phyloP scores from a whole-genome alignment of 2,113 vertebrate species.

The Apodemus speciosus region DNA sequence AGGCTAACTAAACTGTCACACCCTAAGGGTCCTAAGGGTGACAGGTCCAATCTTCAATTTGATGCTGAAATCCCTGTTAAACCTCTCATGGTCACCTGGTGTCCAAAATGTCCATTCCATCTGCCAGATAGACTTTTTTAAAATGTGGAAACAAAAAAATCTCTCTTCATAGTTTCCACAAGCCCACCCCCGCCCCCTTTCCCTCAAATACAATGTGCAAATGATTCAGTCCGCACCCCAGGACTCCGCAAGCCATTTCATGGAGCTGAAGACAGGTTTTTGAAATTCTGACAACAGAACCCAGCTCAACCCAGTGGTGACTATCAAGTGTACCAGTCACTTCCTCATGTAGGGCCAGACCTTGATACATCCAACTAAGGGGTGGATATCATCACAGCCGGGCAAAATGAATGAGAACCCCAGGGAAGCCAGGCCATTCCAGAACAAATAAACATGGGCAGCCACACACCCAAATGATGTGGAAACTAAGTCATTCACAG shows the following conservation, averaged over 20 bases:
- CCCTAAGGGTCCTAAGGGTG: not conserved
- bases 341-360: not conserved
- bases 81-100: not conserved
- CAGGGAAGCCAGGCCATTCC: not conserved
- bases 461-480: not conserved
- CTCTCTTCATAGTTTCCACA: not conserved
- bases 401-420: not conserved
- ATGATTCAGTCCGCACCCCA: not conserved
- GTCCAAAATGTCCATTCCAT: not conserved
- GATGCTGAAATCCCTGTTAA: not conserved
- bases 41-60: not conserved
- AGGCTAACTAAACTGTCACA: not conserved
- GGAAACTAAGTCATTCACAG: not conserved
- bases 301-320: not conserved
- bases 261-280: not conserved
- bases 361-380: not conserved
- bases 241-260: not conserved
- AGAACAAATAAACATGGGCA: not conserved
- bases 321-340: too few relatives aligned
- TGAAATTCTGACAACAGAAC: conserved; percentile 17
- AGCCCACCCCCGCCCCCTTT: too few relatives aligned
- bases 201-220: not conserved
- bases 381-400: not conserved
- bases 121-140: not conserved
- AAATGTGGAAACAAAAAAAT: not conserved